A percentile compares a stretch with the other conserved stretches of the same genome.
phyloP scores from a whole-genome alignment of 1,140 invertebrate species.

The Microplitis mediator region DNA sequence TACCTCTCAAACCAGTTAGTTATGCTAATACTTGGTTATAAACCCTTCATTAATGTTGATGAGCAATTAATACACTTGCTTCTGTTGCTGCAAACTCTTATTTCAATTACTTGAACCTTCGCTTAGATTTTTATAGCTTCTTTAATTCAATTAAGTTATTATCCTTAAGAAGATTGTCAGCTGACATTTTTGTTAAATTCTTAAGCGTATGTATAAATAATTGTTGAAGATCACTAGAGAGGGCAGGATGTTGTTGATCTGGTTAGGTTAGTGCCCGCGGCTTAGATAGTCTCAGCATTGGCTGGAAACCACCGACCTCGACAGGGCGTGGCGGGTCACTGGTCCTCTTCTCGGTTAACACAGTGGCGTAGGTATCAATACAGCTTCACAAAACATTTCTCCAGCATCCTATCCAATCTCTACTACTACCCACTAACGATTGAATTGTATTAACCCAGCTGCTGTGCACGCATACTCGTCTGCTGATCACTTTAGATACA shows the following conservation, averaged over 20 bases:
- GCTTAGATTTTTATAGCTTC: no score
- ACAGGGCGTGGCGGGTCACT: conserved; percentile 60
- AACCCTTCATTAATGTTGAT: conserved; percentile 55
- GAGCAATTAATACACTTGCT: conserved; percentile 55
- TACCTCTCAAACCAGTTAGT: conserved; percentile 54
- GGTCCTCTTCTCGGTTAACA: conserved; percentile 38
- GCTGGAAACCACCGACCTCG: conserved; percentile 47
- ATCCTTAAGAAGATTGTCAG: no score
- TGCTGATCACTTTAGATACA: background rate
- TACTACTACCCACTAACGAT: no score
- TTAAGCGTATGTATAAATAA: no score
- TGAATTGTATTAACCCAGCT: background rate
- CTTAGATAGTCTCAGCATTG: conserved; percentile 31
- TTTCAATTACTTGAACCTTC: background rate
- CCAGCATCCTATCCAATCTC: no score
- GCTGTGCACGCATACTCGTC: conserved; percentile 1
- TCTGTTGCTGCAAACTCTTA: conserved; percentile 11
- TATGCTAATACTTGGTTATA: conserved; percentile 56
- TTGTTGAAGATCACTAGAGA: no score
- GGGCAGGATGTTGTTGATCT: conserved; percentile 48
- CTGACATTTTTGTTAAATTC: no score
- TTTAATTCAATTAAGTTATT: no score
- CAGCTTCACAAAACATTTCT: background rate
- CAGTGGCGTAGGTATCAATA: conserved; percentile 5
- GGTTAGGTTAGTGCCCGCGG: conserved; percentile 53